Conservation (phyloP, 2,113 vertebrate species). For the Centrocercus urophasianus region DNA sequence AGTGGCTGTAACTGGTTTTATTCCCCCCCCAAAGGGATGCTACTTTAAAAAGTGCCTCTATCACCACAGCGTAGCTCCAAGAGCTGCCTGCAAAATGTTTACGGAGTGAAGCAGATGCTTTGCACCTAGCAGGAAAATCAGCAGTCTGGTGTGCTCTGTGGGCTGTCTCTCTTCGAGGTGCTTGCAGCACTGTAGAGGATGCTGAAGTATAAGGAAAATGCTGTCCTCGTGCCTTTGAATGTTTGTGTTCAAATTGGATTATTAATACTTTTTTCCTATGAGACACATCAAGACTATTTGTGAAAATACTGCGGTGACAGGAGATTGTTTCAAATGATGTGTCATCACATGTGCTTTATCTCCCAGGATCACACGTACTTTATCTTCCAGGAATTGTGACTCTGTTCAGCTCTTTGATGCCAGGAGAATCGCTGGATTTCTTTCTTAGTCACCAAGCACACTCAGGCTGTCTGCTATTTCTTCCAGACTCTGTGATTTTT, state of each 20-base stretch:
- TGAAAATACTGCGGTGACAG: background rate
- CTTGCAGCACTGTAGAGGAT: constrained; percentile 24
- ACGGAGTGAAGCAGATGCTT: background rate
- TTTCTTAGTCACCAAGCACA: background rate
- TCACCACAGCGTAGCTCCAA: background rate
- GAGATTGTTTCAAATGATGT: constrained; percentile 10
- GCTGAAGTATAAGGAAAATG: background rate
- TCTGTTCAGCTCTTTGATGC: background rate
- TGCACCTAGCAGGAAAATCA: constrained; percentile 30
- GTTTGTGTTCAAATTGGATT: background rate
- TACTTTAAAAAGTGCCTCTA: background rate
- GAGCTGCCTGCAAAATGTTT: constrained; percentile 47
- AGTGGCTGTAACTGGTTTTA: background rate
- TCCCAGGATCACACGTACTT: constrained; percentile 57
- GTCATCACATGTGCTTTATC: constrained; percentile 39
- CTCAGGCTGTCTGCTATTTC: background rate
- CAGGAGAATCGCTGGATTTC: background rate
- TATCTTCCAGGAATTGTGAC: constrained; percentile 61
- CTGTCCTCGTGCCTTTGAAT: background rate
- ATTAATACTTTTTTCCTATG: background rate
- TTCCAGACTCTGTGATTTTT: background rate
- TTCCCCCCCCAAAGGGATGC: background rate
- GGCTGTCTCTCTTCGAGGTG: background rate
- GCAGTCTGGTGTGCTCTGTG: background rate
- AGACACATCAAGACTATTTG: background rate